Base-by-base conservation (phyloP, 1,140 invertebrate species). In the Pristionchus pacificus region DNA sequence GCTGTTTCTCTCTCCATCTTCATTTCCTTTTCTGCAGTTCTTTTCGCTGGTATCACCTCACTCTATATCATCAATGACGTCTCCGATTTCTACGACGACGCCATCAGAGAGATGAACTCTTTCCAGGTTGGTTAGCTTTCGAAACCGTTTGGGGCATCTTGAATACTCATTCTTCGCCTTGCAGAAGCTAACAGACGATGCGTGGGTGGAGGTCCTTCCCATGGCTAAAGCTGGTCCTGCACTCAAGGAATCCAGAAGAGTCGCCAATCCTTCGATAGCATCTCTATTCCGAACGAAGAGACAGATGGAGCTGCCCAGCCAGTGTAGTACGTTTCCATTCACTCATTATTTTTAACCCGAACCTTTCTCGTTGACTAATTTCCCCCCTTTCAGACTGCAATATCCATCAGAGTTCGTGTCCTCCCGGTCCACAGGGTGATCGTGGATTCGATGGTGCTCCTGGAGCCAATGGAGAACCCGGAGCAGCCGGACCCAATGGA, bases 381-480 rank as follows among this genome's bases (percentile, higher is more conserved):
- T 10, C 19, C 19, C 38, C 38, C 6, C 19, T 49, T 49, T 6
- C 38, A 49, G 38, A 49, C 19, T 49, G 38, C 38, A 49, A 64
- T 32, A 57, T 72, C 1, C 31, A 57, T 19, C 70, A 72, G 27
- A 67, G 60, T 30, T 25, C 28, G 29, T 72, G 70, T 55, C 64
- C 70, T 25, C 70, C 70, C n/a, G 70, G 70, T 33, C 70, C 70
- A 19, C 70, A 63, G 38, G 70, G 70, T 15, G 57, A 66, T 25
- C 58, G 57, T 55, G 70, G 70, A 49, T 55, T 59, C 29, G 70
- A 72, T 58, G 70, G 70, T 60, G 64, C 32, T 24, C 70, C 55
- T 28, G 70, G 70, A 33, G 55, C 29, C 25, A 58, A 25, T 29
- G 66, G 66, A 68, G 28, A 55, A 32, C n/a, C 60, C 33, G 66